Evolutionary conservation across 2,888 invertebrate genomes (phyloP).

Genomic region (Invenusta paracnida): DNA sequence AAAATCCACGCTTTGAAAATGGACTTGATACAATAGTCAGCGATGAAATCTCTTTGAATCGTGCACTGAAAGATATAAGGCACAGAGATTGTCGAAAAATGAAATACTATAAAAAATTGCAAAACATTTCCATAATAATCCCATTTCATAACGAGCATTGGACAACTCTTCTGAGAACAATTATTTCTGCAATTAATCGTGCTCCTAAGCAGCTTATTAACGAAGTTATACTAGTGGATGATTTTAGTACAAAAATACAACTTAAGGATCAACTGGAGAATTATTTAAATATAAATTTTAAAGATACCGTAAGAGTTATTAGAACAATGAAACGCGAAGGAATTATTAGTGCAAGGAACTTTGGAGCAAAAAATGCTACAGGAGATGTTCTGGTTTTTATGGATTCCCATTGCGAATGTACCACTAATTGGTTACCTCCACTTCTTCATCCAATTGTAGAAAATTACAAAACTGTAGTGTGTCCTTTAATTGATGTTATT

Average conservation of each 20-base stretch:
- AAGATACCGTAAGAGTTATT: constrained; percentile 67
- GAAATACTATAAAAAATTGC: constrained; percentile 69
- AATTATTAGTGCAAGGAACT: constrained; percentile 77
- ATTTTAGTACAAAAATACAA: constrained; percentile 55
- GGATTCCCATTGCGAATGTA: constrained; percentile 60
- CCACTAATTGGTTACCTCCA: constrained; percentile 60
- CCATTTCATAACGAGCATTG: constrained; percentile 91
- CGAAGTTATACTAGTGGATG: constrained; percentile 82
- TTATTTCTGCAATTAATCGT: constrained; percentile 75
- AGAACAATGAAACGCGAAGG: constrained; percentile 73
- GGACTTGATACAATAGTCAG: constrained; percentile 88
- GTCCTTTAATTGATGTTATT: constrained; percentile 86
- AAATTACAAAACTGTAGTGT: constrained; percentile 77
- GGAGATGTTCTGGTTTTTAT: constrained; percentile 60
- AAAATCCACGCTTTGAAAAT: constrained; percentile 72
- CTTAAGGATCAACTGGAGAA: constrained; percentile 67
- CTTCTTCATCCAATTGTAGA: constrained; percentile 64
- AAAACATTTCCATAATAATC: constrained; percentile 79
- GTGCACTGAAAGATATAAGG: constrained; percentile 68
- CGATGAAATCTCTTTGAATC: constrained; percentile 79
- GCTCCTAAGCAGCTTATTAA: constrained; percentile 74
- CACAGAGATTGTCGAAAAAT: constrained; percentile 67
- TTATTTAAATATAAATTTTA: constrained; percentile 65
- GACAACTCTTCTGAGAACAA: constrained; percentile 74
- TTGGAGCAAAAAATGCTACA: constrained; percentile 61